phyloP scores from a whole-genome alignment of 2,888 invertebrate genomes.

The Drosophila eohydei region DNA sequence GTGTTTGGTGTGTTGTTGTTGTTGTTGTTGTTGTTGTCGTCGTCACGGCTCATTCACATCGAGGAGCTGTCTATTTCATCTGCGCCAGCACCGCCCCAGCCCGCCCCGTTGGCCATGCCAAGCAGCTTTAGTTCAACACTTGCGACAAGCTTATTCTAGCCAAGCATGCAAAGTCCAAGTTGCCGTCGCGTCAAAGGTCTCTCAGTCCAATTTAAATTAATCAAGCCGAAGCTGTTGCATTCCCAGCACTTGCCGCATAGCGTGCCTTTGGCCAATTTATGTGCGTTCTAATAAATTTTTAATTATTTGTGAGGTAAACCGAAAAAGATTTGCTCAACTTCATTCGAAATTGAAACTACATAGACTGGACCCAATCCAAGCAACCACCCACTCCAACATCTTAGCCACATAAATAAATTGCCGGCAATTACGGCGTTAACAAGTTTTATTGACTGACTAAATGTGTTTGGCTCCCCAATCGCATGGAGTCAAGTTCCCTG shows the following conservation, averaged over 20 bases:
- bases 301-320: constrained; percentile 61
- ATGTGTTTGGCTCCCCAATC: constrained; percentile 66
- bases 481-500: constrained; percentile 22
- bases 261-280: constrained; percentile 59
- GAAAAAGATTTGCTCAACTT: constrained; percentile 59
- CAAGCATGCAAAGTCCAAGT: constrained; percentile 65
- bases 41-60: constrained; percentile 50
- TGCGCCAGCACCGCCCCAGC: background rate
- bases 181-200: constrained; percentile 35
- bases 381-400: constrained; percentile 26
- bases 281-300: constrained; percentile 73
- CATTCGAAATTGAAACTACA: constrained; percentile 47
- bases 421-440: constrained; percentile 85
- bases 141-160: constrained; percentile 80
- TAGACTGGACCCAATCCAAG: constrained; percentile 12
- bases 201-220: constrained; percentile 66
- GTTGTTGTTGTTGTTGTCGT: background rate
- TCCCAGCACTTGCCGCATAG: constrained; percentile 39
- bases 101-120: background rate
- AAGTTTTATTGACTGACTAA: constrained; percentile 85
- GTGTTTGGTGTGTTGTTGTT: constrained; percentile 29
- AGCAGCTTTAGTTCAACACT: constrained; percentile 44
- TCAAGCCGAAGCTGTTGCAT: constrained; percentile 41
- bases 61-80: constrained; percentile 10
- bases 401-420: constrained; percentile 84